phyloP scores from a whole-genome alignment of 2,797 vertebrate genomes.

The Jordanella pulchra region DNA sequence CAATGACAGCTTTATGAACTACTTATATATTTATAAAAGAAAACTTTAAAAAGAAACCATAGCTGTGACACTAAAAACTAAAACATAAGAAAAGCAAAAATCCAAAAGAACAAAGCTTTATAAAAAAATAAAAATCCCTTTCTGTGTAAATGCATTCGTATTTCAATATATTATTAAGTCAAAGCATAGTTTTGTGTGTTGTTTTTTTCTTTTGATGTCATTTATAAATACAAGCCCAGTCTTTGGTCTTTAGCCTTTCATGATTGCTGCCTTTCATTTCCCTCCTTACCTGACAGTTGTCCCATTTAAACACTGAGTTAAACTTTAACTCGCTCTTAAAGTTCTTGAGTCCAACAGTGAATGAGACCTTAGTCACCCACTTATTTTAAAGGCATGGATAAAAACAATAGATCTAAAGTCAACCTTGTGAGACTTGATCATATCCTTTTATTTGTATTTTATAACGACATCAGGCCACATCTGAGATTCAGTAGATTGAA shows the following conservation, averaged over 20 bases:
- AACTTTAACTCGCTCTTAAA: constrained; percentile 63
- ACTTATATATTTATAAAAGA: no score
- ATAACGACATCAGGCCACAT: not conserved
- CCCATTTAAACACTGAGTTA: constrained; percentile 33
- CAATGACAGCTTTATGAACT: not conserved
- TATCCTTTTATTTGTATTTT: not conserved
- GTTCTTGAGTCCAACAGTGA: constrained; percentile 13
- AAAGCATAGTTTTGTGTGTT: no score
- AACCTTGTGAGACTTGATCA: not conserved
- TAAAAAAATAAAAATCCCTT: no score
- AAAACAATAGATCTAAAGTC: constrained; percentile 18
- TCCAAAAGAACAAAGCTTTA: no score
- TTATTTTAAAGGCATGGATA: constrained; percentile 52
- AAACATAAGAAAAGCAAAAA: no score
- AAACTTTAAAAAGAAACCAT: no score
- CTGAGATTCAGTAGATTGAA: no score
- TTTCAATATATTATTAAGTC: no score
- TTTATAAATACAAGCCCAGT: not conserved
- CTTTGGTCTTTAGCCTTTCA: not conserved
- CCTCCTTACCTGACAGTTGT: constrained; percentile 7
- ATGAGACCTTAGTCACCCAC: constrained; percentile 28
- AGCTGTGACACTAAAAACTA: no score
- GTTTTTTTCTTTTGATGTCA: not conserved
- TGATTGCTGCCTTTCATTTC: not conserved
- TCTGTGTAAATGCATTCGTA: no score